phyloP scores from a whole-genome alignment of 2,797 vertebrate species.

The Catharus ustulatus region DNA sequence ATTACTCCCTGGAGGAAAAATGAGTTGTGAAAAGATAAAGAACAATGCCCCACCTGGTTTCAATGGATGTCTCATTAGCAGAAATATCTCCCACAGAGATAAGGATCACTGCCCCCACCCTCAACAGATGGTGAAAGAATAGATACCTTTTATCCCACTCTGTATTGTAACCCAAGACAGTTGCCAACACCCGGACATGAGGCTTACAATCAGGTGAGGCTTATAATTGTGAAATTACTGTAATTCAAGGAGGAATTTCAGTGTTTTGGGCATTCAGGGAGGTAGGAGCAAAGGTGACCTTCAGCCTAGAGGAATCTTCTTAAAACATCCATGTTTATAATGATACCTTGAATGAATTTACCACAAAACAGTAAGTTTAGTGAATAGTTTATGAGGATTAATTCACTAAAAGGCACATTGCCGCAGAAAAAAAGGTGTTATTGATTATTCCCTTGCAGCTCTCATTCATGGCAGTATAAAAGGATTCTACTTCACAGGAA shows the following conservation, averaged over 20 bases:
- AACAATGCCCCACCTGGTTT: too few species aligned
- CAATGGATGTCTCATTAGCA: too few species aligned
- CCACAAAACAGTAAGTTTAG: not conserved
- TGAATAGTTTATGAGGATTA: not conserved
- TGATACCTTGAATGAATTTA: not conserved
- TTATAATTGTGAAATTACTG: too few species aligned
- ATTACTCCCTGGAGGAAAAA: too few species aligned
- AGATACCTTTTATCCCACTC: too few species aligned
- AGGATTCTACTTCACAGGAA: not conserved
- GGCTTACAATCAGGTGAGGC: too few species aligned
- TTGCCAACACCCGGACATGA: too few species aligned
- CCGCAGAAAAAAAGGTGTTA: not conserved
- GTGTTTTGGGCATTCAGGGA: not conserved
- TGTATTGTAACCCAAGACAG: too few species aligned
- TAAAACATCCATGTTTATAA: not conserved
- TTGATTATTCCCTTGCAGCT: conserved; percentile 3
- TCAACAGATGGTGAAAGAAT: too few species aligned
- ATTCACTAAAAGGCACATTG: not conserved
- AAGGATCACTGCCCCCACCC: too few species aligned
- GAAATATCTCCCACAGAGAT: too few species aligned
- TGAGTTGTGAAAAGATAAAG: too few species aligned
- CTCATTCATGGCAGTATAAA: not conserved
- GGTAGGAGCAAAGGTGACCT: not conserved
- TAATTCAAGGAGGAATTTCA: not conserved
- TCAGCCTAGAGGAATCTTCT: not conserved